These are phyloP conservation scores for Apomyelois bistriatella DNA, from an alignment of 2,888 invertebrate genomes.

Conservation along the genomic window DNA sequence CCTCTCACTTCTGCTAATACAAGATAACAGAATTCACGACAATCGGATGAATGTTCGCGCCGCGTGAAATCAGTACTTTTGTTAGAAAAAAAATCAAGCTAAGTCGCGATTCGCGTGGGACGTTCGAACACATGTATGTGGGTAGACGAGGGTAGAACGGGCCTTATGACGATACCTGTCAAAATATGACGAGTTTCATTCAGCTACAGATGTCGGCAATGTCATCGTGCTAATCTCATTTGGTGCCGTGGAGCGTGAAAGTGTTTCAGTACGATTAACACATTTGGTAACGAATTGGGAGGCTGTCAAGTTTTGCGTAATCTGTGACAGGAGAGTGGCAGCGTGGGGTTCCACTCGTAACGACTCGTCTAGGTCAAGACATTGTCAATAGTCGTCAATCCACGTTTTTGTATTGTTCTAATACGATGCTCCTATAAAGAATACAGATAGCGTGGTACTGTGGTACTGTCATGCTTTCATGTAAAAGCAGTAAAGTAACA, in stretches of 20 bases:
- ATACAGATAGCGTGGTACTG: neutral
- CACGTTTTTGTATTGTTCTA: neutral
- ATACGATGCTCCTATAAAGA: neutral
- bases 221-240: conserved; percentile 76
- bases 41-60: conserved; percentile 76
- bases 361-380: conserved; percentile 4
- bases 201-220: conserved; percentile 74
- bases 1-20: conserved; percentile 66
- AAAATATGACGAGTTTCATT: conserved; percentile 75
- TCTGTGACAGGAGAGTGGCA: conserved; percentile 78
- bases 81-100: conserved; percentile 54
- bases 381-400: conserved; percentile 2
- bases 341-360: conserved; percentile 47
- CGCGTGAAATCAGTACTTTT: conserved; percentile 77
- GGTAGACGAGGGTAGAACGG: conserved; percentile 61
- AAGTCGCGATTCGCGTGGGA: conserved; percentile 50
- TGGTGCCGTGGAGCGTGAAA: conserved; percentile 70
- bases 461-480: no score
- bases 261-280: conserved; percentile 72
- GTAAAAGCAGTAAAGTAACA: no score
- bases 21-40: conserved; percentile 75
- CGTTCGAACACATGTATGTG: conserved; percentile 72
- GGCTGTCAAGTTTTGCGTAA: conserved; percentile 77
- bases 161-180: conserved; percentile 72
- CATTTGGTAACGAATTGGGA: conserved; percentile 77